Evolutionary conservation across 2,113 vertebrate species (phyloP).

Genomic region (Gyps fulvus): DNA sequence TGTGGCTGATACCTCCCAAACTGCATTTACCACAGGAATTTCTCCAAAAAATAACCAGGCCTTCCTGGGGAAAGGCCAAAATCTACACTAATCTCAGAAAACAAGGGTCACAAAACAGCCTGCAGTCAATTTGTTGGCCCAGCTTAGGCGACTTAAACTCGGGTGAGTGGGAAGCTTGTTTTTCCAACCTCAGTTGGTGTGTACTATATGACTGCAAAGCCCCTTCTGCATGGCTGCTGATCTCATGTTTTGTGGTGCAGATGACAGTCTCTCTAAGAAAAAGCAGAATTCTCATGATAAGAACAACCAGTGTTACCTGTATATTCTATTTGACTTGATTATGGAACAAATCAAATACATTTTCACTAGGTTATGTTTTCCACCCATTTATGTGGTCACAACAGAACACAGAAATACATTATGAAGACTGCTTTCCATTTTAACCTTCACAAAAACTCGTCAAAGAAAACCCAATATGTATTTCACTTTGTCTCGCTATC

Average conservation of each 20-base stretch:
- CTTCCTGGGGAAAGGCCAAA: neutral
- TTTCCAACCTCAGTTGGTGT: neutral
- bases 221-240: neutral
- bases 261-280: neutral
- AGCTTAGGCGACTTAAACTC: neutral
- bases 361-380: neutral
- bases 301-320: neutral
- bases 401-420: neutral
- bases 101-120: neutral
- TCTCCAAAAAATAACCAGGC: neutral
- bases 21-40: neutral
- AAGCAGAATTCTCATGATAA: neutral
- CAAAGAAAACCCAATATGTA: neutral
- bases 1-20: neutral
- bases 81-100: neutral
- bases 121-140: neutral
- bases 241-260: neutral
- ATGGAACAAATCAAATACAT: neutral
- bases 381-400: neutral
- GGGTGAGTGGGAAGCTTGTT: neutral
- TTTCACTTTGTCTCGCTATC: neutral
- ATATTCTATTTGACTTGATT: neutral
- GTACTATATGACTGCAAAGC: neutral
- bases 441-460: neutral
- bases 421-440: neutral